phyloP scores from a whole-genome alignment of 2,888 invertebrate species.

The Drosophila sordidula region DNA sequence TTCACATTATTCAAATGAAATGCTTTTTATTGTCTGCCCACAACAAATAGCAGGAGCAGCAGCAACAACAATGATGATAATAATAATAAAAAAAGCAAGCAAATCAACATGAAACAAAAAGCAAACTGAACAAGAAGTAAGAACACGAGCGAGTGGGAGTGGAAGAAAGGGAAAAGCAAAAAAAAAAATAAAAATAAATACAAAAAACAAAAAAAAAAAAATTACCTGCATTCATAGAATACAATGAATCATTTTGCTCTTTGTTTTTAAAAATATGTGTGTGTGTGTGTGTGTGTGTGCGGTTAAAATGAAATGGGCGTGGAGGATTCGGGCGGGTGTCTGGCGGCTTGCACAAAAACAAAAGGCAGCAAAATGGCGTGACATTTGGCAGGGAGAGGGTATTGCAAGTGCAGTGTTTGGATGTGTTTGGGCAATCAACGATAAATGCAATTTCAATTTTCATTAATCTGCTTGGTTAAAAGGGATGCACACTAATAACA shows the following conservation, averaged over 20 bases:
- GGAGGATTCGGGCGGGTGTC: no score
- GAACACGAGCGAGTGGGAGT: neutral
- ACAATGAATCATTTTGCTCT: slow-evolving; percentile 63
- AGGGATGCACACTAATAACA: slow-evolving; percentile 26
- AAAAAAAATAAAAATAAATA: neutral
- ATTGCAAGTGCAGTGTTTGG: slow-evolving; percentile 1
- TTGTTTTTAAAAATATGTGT: slow-evolving; percentile 36
- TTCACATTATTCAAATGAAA: slow-evolving; percentile 75
- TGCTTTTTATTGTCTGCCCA: slow-evolving; percentile 69
- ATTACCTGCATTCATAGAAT: slow-evolving; percentile 63
- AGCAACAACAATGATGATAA: slow-evolving; percentile 13
- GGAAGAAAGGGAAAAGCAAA: neutral
- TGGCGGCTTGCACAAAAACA: slow-evolving; percentile 4
- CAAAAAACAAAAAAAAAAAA: slow-evolving; percentile 39
- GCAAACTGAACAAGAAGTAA: slow-evolving; percentile 6
- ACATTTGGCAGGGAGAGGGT: slow-evolving; percentile 11
- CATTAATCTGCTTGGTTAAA: slow-evolving; percentile 53
- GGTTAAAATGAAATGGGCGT: neutral
- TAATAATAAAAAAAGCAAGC: slow-evolving; percentile 24
- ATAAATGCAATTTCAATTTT: slow-evolving; percentile 57
- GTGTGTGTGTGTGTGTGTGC: slow-evolving; percentile 12
- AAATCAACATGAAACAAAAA: slow-evolving; percentile 33
- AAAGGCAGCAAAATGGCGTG: slow-evolving; percentile 33
- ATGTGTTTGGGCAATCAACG: slow-evolving; percentile 34
- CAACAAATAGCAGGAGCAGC: slow-evolving; percentile 26